Base-by-base conservation (phyloP, 2,113 vertebrate genomes). In the Crotophaga sulcirostris region DNA sequence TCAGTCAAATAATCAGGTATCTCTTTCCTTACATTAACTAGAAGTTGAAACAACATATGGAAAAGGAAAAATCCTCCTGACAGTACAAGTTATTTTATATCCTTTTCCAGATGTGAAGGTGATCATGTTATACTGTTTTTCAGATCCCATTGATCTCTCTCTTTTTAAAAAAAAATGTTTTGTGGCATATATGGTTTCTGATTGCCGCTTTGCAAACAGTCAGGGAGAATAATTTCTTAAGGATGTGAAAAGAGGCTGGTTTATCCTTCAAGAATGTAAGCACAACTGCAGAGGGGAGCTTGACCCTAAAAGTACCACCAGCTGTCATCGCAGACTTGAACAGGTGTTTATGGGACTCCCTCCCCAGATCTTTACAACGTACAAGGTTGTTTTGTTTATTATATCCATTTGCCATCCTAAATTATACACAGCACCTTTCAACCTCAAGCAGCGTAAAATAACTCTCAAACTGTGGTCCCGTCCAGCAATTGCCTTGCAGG, bases 321-420 rank as follows among this genome's bases (percentile, higher is more conserved):
- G 97, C 97, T 98, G 97, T 93, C 95, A 95, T 90, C 47, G 14
- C 90, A 80, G 69, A 66, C 91, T 80, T 83, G 67, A 94, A 96
- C 98, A 98, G 98, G 98, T 98, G 98, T 96, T 96, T 97, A 80
- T 64, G 94, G 68, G 83, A 94, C 90, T 87, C 86, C 63, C 81
- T 89, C 76, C 67, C 63, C 94, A 89, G 45, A 80, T 60, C 91
- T 92, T 95, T 83, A 66, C 89, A 89, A 92, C 59, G 60, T 87
- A 86, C 28, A 91, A 96, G 77, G 93, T 59, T 84, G 54, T 78
- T 89, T 92, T 96, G 80, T 89, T 92, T 95, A 76, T 56, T 55
- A 72, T 68, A 90, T 56, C 60, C 45, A 75, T 92, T 96, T 97
- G 93, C 93, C 40, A 3, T 59, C 72, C 91, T 69, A 89, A 84